Conservation (phyloP, 1,140 invertebrate genomes). For the Euborellia annulipes region DNA sequence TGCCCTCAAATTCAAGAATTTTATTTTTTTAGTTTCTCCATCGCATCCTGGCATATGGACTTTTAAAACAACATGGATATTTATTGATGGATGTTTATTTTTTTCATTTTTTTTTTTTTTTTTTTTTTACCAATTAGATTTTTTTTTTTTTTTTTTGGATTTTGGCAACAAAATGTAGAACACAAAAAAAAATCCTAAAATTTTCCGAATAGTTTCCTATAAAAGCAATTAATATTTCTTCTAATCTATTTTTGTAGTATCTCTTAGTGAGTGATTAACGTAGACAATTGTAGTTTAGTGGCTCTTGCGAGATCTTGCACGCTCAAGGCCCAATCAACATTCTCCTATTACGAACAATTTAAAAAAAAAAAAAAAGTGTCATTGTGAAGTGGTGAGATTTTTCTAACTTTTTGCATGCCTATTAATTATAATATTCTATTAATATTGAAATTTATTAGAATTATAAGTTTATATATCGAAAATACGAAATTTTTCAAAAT, state of each 20-base stretch:
- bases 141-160: neutral
- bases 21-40: too few relatives aligned
- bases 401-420: neutral
- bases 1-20: too few relatives aligned
- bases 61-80: neutral
- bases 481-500: too few relatives aligned
- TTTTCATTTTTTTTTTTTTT: slow-evolving; percentile 7
- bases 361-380: too few relatives aligned
- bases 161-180: neutral
- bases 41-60: too few relatives aligned
- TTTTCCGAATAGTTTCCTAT: neutral
- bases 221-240: too few relatives aligned
- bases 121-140: neutral
- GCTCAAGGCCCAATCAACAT: neutral
- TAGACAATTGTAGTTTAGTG: neutral
- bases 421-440: neutral
- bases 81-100: slow-evolving; percentile 1
- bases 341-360: too few relatives aligned
- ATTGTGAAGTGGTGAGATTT: neutral
- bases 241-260: too few relatives aligned
- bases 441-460: too few relatives aligned
- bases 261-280: neutral
- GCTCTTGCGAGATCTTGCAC: neutral
- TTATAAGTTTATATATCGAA: too few relatives aligned
- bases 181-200: neutral